Conservation (phyloP, 2,888 invertebrate genomes). For the Andrena minutula region DNA sequence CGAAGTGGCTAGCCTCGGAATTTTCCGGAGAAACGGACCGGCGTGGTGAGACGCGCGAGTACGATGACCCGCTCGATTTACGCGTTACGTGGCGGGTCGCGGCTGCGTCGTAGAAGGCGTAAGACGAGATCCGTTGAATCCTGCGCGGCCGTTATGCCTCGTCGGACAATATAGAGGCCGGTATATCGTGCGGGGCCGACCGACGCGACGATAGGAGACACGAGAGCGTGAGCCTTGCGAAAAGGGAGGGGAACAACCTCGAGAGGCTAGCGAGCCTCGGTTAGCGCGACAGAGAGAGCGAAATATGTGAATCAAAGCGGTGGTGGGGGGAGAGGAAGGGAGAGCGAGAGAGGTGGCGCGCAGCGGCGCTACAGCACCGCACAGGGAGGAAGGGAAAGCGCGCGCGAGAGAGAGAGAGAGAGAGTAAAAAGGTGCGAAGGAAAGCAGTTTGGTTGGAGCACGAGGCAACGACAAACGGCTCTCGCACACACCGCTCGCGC, state of each 20-base stretch:
- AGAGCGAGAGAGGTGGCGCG: not conserved
- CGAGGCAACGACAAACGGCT: constrained; percentile 61
- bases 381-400: not conserved
- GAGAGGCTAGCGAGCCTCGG: not conserved
- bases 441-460: constrained; percentile 52
- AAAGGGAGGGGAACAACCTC: not conserved
- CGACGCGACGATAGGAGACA: constrained; percentile 19
- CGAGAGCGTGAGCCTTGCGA: constrained; percentile 20
- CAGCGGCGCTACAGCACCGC: not conserved
- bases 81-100: constrained; percentile 65
- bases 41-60: constrained; percentile 56
- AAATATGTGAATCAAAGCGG: constrained; percentile 18
- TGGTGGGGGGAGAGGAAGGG: not conserved
- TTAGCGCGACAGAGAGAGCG: constrained; percentile 18
- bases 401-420: not conserved
- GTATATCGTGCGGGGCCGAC: constrained; percentile 48
- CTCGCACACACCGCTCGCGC: constrained; percentile 45
- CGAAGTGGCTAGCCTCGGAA: constrained; percentile 1
- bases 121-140: constrained; percentile 53
- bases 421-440: constrained; percentile 2
- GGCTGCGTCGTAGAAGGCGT: constrained; percentile 64
- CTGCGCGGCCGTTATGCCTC: constrained; percentile 39
- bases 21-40: constrained; percentile 41
- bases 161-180: constrained; percentile 35
- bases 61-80: constrained; percentile 77